Base-by-base conservation (phyloP, 2,888 invertebrate genomes). In the Eilema caniola region DNA sequence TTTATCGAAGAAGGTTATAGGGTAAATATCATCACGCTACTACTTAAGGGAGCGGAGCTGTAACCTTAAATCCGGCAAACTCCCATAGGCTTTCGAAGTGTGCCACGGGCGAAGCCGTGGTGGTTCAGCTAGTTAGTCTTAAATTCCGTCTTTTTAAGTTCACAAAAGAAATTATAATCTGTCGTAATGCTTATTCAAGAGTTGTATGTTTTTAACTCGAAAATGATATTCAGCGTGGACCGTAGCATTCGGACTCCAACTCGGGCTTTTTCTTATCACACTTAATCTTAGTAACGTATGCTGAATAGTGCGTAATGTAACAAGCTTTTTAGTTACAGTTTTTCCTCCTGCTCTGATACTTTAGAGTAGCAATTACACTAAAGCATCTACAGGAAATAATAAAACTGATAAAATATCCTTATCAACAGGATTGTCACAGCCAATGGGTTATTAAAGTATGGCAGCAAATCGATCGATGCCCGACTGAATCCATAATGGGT, bases 401-500 rank as follows among this genome's bases (percentile, higher is more conserved):
- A 33, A n/a, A n/a, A 61, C 59, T 59, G 59, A 59, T 59, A 59
- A 25, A 16, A 25, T 59, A 24, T 25, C 10, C 25, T 11, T 62
- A 31, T 24, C 31, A n/a, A 59, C 53, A 14, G 11, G n/a, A 12
- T 16, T 7, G 60, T 41, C 23, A 59, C 53, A 53, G 28, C 65
- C 24, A 28, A 66, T 62, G n/a, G 37, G 65, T 62, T 72, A 69
- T 20, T 80, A 70, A 47, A 62, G 37, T 69, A 62, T 28, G 20
- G 53, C 23, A n/a, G 63, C 31, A 28, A 68, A 60, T 47, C 56
- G 33, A 80, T 82, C 75, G 70, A 78, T 83, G 75, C 69, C 70
- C 76, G 75, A 73, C 80, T 66, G 67, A 76, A 71, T 71, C 67
- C 62, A 68, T 72, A 71, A 76, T 73, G 71, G 64, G 67, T 66